Evolutionary conservation across 2,113 vertebrate genomes (phyloP), one percentile per base, ranked within the genome.

Genomic region (Corythornis cristatus): DNA sequence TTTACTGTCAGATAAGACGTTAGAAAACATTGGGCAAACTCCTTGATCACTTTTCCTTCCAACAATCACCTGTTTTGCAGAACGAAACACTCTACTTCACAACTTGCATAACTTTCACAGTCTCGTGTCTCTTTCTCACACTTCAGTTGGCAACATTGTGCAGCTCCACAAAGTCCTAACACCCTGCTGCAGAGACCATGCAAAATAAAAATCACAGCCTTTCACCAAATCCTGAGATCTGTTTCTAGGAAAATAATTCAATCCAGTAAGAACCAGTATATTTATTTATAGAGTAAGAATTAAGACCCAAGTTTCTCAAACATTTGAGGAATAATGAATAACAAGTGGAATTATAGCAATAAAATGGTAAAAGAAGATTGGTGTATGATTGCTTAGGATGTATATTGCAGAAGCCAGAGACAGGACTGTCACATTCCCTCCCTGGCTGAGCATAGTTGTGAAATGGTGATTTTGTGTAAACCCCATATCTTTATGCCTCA

Each of bases 81-180:
- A 50, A 12, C 15, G 13, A 25, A 65, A 72, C 42, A 4, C 48
- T 31, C 50, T 42, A 42, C 40, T 57, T 9, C 15, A 15, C 20
- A n/a, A 31, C 12, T 50, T 54, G 20, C 22, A 2, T 14, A 84
- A 42, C 53, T 56, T 67, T 19, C 46, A 14, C 56, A 62, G 51
- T 31, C 31, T 31, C 0, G 0, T 20, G 5, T 25, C 29, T 20
- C 48, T 46, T 68, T 2, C 46, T 51, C 58, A 3, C 33, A 15
- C 31, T 45, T 48, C 1, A 37, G 48, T 5, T 35, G 20, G 40
- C 21, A 16, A n/a, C 16, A 37, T 1, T 29, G 28, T 28, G 17
- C 43, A 61, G 57, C 25, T 68, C 23, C 29, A 74, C 3, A 0
- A 76, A 40, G 40, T 23, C 78, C 7, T 11, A 46, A 54, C 51